These are phyloP conservation scores for Sturmia bella DNA, from an alignment of 2,888 invertebrate genomes.

Conservation along the genomic window DNA sequence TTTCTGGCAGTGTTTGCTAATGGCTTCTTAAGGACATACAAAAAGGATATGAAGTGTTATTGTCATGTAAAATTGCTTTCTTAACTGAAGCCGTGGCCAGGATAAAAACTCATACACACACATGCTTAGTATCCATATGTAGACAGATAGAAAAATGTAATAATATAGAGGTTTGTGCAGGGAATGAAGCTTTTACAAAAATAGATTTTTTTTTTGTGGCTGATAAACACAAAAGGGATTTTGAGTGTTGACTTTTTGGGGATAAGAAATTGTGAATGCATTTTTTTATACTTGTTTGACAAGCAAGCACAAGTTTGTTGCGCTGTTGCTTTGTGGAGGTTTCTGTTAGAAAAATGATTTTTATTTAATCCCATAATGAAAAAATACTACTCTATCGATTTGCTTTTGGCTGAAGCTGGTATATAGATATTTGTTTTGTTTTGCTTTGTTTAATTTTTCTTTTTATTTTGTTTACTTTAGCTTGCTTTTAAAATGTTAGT, in stretches of 20 bases:
- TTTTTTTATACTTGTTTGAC: neutral
- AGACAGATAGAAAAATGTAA: neutral
- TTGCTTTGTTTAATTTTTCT: conserved; percentile 3
- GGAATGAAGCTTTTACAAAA: neutral
- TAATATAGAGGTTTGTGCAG: neutral
- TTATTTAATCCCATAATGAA: conserved; percentile 20
- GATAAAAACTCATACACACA: neutral
- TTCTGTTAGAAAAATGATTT: conserved; percentile 10
- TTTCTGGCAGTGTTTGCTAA: conserved; percentile 2
- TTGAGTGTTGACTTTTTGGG: conserved; percentile 1
- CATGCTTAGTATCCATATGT: neutral
- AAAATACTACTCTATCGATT: conserved; percentile 23
- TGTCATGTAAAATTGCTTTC: neutral
- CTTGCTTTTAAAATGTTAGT: conserved; percentile 9
- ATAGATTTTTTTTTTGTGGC: neutral
- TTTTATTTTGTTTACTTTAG: conserved; percentile 19
- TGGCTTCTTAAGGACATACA: conserved; percentile 4
- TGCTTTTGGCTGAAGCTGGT: conserved; percentile 3
- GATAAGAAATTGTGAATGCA: neutral
- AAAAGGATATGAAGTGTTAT: conserved; percentile 22
- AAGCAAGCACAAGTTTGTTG: neutral
- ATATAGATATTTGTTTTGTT: conserved; percentile 3
- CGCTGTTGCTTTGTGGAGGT: conserved; percentile 16
- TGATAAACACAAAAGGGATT: no score
- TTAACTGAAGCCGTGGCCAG: neutral